Base-by-base conservation (phyloP, 2,113 vertebrate species). In the Trichechus manatus region DNA sequence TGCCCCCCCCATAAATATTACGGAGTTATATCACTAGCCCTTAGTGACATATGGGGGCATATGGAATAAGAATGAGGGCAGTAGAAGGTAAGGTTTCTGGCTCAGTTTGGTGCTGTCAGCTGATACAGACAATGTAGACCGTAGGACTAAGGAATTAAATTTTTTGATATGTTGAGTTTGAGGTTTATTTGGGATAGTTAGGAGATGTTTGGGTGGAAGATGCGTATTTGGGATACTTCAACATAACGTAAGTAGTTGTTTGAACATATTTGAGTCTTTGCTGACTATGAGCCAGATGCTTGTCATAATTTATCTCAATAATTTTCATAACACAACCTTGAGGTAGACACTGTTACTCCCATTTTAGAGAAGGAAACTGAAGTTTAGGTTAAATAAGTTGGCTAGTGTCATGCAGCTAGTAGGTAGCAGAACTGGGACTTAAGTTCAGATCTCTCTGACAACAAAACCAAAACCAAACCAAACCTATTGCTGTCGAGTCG, bases 301-400 rank as follows among this genome's bases (percentile, higher is more conserved):
- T 93, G 97, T 72, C 27, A 70, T 63, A 82, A 66, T 85, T 66
- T 86, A n/a, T 68, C 31, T 87, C 6, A 68, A 0, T 85, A 50
- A 63, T 94, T 85, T 23, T 96, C 15, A n/a, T 61, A 63, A 13
- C 74, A 7, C 36, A 86, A 5, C 5, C 44, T 15, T 78, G 82
- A 91, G 15, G 19, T 72, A 59, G 50, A 23, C 75, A 79, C 15
- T 95, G 2, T 89, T 96, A 66, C 20, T 95, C 29, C 23, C 9
- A n/a, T 87, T 95, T 91, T 94, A 81, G 5, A 77, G 64, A 90
- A 87, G 59, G 50, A 95, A 78, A 61, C 29, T 64, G 33, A 95
- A 81, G 61, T 20, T 95, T 64, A 84, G 8, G 20, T 93, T 93
- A 92, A 75, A 22, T 85, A 87, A 84, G 5, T 81, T 75, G n/a